A percentile compares a stretch with the other conserved stretches of the same genome.
Evolutionary conservation across 2,888 invertebrate species (phyloP).

Genomic region (Trimorus sp.): DNA sequence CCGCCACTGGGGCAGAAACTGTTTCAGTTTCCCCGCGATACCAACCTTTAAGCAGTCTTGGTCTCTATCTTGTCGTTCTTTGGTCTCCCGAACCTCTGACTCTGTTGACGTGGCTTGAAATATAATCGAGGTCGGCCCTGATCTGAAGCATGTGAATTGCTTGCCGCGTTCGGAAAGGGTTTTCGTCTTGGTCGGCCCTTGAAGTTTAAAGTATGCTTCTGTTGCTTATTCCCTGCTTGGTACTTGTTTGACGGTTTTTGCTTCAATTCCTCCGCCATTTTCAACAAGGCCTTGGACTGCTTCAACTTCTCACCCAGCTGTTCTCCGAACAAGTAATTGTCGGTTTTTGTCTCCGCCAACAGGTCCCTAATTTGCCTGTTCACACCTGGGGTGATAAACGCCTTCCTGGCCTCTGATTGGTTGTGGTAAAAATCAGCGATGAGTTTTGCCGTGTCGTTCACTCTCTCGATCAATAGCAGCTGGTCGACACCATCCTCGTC

Average conservation of each 20-base stretch:
- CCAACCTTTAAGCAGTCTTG: slow-evolving; percentile 2
- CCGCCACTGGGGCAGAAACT: neutral
- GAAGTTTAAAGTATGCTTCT: slow-evolving; percentile 12
- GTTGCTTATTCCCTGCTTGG: no score
- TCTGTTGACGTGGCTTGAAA: slow-evolving; percentile 2
- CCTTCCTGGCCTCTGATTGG: no score
- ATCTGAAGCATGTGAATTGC: slow-evolving; percentile 1
- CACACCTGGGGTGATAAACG: no score
- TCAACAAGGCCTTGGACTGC: slow-evolving; percentile 3
- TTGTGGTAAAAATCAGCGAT: no score
- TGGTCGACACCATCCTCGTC: slow-evolving; percentile 22
- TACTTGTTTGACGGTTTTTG: neutral
- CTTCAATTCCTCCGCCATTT: slow-evolving; percentile 2
- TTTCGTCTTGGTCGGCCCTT: slow-evolving; percentile 4
- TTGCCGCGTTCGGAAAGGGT: neutral
- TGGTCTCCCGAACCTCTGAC: neutral
- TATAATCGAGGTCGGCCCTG: slow-evolving; percentile 15
- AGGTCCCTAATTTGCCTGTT: no score
- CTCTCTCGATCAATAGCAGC: neutral
- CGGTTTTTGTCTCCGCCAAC: no score
- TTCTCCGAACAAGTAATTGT: no score
- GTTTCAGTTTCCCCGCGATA: slow-evolving; percentile 5
- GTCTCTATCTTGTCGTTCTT: neutral
- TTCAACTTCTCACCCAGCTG: neutral
- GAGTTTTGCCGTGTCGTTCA: neutral